Conservation (phyloP, 2,113 vertebrate genomes). For the Chinchilla lanigera region DNA sequence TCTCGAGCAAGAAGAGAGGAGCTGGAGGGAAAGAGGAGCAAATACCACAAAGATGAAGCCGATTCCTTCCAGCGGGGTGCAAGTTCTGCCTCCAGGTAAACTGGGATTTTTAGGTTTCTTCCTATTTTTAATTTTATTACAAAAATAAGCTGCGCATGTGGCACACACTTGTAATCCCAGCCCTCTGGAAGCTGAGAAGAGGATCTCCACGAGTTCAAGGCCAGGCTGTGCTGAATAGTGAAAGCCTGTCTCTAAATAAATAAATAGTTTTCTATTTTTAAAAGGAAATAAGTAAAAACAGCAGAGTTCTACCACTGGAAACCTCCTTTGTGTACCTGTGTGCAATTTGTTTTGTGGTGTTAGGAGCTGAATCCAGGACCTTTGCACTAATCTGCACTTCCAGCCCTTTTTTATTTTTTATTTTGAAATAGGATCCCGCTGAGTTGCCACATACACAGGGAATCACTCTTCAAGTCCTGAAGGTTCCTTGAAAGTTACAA, state of each 20-base stretch:
- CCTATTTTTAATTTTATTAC: not conserved
- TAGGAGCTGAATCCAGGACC: not conserved
- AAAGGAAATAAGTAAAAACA: not conserved
- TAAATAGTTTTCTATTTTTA: not conserved
- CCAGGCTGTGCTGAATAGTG: not conserved
- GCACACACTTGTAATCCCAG: not conserved
- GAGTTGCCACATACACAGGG: not conserved
- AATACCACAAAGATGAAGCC: not conserved
- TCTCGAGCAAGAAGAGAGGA: constrained; percentile 10
- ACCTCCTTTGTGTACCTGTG: too few species aligned
- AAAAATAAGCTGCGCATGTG: not conserved
- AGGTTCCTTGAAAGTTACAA: not conserved
- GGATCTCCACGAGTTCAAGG: not conserved
- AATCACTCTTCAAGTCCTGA: not conserved
- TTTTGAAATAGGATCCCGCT: not conserved
- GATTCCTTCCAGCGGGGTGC: not conserved
- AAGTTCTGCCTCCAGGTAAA: not conserved
- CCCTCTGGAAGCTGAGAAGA: not conserved
- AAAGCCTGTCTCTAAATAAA: not conserved
- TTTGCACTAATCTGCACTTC: not conserved
- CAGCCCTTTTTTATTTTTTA: not conserved
- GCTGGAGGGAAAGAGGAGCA: constrained; percentile 1
- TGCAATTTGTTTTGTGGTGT: not conserved
- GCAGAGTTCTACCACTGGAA: not conserved
- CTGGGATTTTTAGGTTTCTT: not conserved